phyloP scores from a whole-genome alignment of 2,797 vertebrate species.

The Potorous gilbertii region DNA sequence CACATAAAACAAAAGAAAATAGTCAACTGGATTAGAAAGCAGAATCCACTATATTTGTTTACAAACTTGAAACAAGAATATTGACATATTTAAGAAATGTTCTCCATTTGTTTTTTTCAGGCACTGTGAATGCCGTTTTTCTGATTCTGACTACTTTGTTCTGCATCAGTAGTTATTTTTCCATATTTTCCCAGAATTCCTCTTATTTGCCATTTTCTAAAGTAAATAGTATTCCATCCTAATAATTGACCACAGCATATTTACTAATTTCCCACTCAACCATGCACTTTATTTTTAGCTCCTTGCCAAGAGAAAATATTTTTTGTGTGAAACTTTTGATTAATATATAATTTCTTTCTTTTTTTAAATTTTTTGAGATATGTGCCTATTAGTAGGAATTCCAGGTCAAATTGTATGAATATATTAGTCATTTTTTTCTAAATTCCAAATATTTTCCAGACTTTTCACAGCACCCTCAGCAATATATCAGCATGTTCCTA shows the following conservation, averaged over 20 bases:
- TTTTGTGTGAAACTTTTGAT: not conserved
- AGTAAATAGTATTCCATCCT: too few relatives aligned
- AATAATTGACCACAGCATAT: not conserved
- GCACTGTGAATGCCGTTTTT: too few relatives aligned
- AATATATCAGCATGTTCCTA: not conserved
- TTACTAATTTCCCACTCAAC: not conserved
- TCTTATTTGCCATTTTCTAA: too few relatives aligned
- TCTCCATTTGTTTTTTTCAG: too few relatives aligned
- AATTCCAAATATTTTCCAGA: not conserved
- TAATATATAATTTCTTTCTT: not conserved
- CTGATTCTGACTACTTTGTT: too few relatives aligned
- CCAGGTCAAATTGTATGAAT: not conserved
- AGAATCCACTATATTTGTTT: too few relatives aligned
- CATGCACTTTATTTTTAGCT: not conserved
- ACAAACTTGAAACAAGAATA: too few relatives aligned
- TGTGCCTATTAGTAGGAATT: not conserved
- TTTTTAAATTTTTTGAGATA: not conserved
- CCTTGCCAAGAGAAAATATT: not conserved
- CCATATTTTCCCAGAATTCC: too few relatives aligned
- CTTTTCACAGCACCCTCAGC: not conserved
- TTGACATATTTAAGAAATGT: too few relatives aligned
- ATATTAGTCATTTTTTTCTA: not conserved
- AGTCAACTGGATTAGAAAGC: too few relatives aligned
- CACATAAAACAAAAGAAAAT: too few relatives aligned
- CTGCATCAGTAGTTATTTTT: too few relatives aligned